Evolutionary conservation across 1,140 invertebrate genomes (phyloP).

Genomic region (Anagrus nilaparvatae): DNA sequence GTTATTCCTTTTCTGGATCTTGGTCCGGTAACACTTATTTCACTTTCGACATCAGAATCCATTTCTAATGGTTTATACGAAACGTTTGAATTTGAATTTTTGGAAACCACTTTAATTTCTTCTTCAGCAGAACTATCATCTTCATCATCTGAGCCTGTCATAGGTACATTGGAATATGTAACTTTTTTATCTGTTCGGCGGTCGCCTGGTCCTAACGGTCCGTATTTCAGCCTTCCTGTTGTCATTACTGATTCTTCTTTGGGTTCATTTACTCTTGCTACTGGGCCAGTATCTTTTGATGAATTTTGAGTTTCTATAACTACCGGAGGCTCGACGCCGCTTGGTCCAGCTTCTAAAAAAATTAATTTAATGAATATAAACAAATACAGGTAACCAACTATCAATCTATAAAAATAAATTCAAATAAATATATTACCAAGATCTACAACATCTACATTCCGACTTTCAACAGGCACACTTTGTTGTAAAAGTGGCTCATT

Average conservation of each 20-base stretch:
- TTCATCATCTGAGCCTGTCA: constrained; percentile 23
- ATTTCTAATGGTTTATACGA: constrained; percentile 31
- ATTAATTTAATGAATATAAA: neutral
- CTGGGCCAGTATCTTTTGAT: neutral
- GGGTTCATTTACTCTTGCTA: neutral
- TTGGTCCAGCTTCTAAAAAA: neutral
- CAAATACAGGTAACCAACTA: neutral
- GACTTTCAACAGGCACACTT: no score
- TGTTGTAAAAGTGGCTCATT: constrained; percentile 18
- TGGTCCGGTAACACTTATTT: constrained; percentile 22
- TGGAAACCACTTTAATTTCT: constrained; percentile 15
- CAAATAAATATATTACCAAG: neutral
- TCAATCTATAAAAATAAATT: neutral
- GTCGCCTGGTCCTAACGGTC: constrained; percentile 23
- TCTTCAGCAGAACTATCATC: constrained; percentile 30
- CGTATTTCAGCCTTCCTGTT: constrained; percentile 20
- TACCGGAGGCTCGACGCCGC: neutral
- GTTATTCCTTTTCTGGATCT: constrained; percentile 23
- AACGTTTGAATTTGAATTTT: constrained; percentile 20
- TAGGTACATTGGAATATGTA: constrained; percentile 12
- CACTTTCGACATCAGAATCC: constrained; percentile 35
- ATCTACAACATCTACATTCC: neutral
- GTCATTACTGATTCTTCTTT: constrained; percentile 6
- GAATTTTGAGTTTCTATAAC: neutral
- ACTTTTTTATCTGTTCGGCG: constrained; percentile 18